Evolutionary conservation across 23 tunicate genomes (phyloP).

Genomic region (Diplosoma virens): DNA sequence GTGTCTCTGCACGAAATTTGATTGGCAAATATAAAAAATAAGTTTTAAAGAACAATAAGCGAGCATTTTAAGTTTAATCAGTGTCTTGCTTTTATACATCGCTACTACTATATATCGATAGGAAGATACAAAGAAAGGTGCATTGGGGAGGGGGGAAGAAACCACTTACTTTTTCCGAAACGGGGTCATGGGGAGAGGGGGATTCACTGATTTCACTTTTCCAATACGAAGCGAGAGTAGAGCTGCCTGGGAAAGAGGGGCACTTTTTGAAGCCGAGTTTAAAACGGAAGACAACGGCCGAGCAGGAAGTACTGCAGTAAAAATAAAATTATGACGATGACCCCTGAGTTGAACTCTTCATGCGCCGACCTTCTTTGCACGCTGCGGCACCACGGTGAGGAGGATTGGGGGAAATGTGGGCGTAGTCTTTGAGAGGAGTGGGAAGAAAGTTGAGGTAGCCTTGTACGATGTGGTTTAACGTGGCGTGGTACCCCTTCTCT

Average conservation of each 20-base stretch:
- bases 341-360: neutral
- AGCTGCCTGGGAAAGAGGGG: slow-evolving; percentile 56
- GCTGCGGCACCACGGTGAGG: neutral
- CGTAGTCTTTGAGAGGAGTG: slow-evolving; percentile 35
- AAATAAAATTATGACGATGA: neutral
- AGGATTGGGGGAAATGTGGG: slow-evolving; percentile 7
- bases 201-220: slow-evolving; percentile 12
- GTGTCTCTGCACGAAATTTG: no score
- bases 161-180: slow-evolving; percentile 59
- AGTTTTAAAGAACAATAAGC: no score
- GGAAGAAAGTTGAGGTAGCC: slow-evolving; percentile 54
- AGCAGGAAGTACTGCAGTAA: slow-evolving; percentile 21
- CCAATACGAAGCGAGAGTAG: slow-evolving; percentile 20
- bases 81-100: no score
- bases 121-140: no score
- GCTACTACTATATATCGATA: no score
- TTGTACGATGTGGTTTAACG: slow-evolving; percentile 50
- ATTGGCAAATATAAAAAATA: no score
- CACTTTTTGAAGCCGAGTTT: slow-evolving; percentile 16
- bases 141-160: no score
- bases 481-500: slow-evolving; percentile 29
- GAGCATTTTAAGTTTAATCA: no score
- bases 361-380: slow-evolving; percentile 61
- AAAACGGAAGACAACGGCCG: slow-evolving; percentile 47
- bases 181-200: slow-evolving; percentile 35